phyloP scores from a whole-genome alignment of 64 coral and sea anemone species.

The Pocillopora damicornis region DNA sequence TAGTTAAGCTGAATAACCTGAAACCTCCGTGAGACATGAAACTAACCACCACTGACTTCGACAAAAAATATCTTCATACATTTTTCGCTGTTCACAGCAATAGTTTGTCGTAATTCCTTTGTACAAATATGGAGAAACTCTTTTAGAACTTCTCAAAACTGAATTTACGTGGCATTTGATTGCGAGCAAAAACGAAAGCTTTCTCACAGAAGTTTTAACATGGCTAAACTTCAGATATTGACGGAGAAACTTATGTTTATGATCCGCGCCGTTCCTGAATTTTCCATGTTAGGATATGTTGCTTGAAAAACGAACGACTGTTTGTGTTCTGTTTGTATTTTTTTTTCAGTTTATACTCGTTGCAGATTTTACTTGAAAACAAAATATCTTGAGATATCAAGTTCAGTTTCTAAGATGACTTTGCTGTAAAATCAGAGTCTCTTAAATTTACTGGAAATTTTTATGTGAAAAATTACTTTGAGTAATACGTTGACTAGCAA shows the following conservation, averaged over 20 bases:
- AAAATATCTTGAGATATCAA: not conserved
- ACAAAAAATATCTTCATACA: conserved; percentile 1
- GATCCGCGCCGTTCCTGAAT: no score
- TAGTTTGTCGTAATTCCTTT: conserved; percentile 18
- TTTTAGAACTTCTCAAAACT: conserved; percentile 25
- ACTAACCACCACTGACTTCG: not conserved
- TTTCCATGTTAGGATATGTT: no score
- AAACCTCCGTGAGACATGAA: not conserved
- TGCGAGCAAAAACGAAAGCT: not conserved
- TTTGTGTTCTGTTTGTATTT: not conserved
- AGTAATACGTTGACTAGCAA: not conserved
- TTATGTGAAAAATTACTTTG: not conserved
- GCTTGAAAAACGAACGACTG: not conserved
- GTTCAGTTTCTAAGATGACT: not conserved
- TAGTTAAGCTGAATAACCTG: not conserved
- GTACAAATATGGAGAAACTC: conserved; percentile 22
- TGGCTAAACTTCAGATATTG: not conserved
- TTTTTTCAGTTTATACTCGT: not conserved
- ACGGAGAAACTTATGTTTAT: no score
- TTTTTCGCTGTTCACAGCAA: not conserved
- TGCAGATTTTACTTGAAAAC: not conserved
- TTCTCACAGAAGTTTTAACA: no score
- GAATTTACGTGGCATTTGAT: not conserved
- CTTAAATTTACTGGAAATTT: no score
- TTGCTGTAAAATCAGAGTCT: not conserved